A percentile compares a stretch with the other conserved stretches of the same genome.
Evolutionary conservation across 2,797 vertebrate species (phyloP).

Genomic region (Poeciliopsis paucimaculata): DNA sequence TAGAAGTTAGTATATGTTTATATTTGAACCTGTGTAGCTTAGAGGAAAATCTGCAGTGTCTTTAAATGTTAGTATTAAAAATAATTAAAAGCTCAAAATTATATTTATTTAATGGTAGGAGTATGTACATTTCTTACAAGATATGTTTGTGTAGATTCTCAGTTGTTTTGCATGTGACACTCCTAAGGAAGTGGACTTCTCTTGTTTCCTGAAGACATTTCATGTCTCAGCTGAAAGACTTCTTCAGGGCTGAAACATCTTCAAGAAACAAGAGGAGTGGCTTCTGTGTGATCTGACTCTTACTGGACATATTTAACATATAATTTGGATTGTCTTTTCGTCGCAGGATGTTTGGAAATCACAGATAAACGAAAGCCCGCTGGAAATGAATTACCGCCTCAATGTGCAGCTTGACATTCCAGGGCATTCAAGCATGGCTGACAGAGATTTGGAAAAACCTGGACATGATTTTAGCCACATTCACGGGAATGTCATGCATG

Average conservation of each 20-base stretch:
- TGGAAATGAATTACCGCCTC: slow-evolving; percentile 77
- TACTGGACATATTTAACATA: not conserved
- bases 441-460: slow-evolving; percentile 28
- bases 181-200: not conserved
- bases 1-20: not conserved
- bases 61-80: not conserved
- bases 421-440: slow-evolving; percentile 10
- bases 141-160: not conserved
- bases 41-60: not conserved
- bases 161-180: not conserved
- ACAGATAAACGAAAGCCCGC: slow-evolving; percentile 74
- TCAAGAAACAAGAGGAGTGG: not conserved
- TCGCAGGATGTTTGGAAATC: slow-evolving; percentile 84
- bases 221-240: not conserved
- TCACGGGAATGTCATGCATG: not conserved
- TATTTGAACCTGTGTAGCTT: not conserved
- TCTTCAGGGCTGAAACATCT: not conserved
- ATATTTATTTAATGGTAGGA: not conserved
- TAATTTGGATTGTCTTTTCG: slow-evolving; percentile 8
- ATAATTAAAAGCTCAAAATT: not conserved
- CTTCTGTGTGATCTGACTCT: not conserved
- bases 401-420: slow-evolving; percentile 58
- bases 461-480: slow-evolving; percentile 10
- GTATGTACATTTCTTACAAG: not conserved
- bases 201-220: not conserved